Evolutionary conservation across 2,113 vertebrate genomes (phyloP), one percentile per base, ranked within the genome.

Genomic region (Anhinga rufa): DNA sequence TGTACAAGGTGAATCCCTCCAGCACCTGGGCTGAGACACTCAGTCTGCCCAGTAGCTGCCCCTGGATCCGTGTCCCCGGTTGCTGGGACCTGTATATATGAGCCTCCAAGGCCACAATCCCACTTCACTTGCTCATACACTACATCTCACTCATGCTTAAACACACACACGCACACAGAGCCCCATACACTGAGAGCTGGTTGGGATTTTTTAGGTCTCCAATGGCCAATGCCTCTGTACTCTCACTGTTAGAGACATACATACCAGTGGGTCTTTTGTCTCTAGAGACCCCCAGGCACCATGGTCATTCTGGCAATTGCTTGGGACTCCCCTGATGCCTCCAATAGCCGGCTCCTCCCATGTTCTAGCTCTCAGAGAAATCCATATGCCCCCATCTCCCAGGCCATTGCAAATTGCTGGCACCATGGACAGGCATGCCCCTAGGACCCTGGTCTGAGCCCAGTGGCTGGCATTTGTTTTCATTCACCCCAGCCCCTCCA

Each of bases 321-420:
- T 40, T 36, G 32, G 24, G 54, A 52, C 36, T 52, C 20, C 16
- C 32, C 18, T 68, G 14, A 8, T 60, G 16, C 29, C 54, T 78
- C 46, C 38, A 58, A 51, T 18, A 51, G 17, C 26, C 60, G 28
- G 25, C 17, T 58, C 12, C 18, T 82, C 21, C 60, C 8, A 3
- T 28, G 16, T 4, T 16, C 46, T 60, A 17, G 9, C 12, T 82
- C 21, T 52, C 12, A 38, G 38, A 60, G 22, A 38, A 51, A 36
- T 7, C 8, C 7, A 12, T 32, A 28, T 4, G 3, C 5, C 7
- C 4, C 13, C 2, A 3, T 4, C 7, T 80, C n/a, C 58, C n/a
- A 48, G 24, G 31, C 34, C 15, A 49, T 25, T 49, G 17, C 9
- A 32, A 46, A 38, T 31, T 65, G 18, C 34, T 71, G 49, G 12